phyloP scores from a whole-genome alignment of 2,888 invertebrate genomes.

The Drosophila glabriapex region DNA sequence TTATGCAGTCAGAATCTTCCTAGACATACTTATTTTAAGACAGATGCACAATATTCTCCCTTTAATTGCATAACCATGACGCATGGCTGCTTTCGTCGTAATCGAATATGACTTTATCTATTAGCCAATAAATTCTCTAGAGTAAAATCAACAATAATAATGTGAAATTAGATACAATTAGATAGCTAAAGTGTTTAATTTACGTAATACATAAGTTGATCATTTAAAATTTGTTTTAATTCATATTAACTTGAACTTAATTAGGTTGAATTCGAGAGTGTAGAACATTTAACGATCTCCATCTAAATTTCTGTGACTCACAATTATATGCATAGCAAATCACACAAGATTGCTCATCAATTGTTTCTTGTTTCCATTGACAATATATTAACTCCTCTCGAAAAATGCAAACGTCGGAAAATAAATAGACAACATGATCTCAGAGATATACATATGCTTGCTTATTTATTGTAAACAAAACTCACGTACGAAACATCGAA shows the following conservation, averaged over 20 bases:
- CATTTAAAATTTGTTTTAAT: background rate
- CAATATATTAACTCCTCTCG: constrained; percentile 9
- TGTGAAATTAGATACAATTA: background rate
- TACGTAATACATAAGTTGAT: background rate
- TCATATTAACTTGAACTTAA: background rate
- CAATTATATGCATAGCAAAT: background rate
- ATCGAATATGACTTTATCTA: constrained; percentile 3
- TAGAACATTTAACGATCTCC: background rate
- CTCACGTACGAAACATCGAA: constrained; percentile 32
- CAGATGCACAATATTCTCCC: background rate
- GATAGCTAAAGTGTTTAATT: background rate
- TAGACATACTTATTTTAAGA: background rate
- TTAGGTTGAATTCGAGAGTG: background rate
- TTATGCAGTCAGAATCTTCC: background rate
- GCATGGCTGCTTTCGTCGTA: background rate
- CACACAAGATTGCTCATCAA: constrained; percentile 44
- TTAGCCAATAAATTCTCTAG: constrained; percentile 3
- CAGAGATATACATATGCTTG: constrained; percentile 30
- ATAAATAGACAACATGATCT: constrained; percentile 34
- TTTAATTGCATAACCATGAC: background rate
- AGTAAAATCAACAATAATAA: background rate
- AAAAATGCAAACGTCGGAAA: constrained; percentile 6
- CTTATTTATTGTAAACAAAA: constrained; percentile 50
- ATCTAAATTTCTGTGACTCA: constrained; percentile 28
- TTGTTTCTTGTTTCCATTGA: constrained; percentile 8